Base-by-base conservation (phyloP, 2,113 vertebrate species). In the Engraulis encrasicolus region DNA sequence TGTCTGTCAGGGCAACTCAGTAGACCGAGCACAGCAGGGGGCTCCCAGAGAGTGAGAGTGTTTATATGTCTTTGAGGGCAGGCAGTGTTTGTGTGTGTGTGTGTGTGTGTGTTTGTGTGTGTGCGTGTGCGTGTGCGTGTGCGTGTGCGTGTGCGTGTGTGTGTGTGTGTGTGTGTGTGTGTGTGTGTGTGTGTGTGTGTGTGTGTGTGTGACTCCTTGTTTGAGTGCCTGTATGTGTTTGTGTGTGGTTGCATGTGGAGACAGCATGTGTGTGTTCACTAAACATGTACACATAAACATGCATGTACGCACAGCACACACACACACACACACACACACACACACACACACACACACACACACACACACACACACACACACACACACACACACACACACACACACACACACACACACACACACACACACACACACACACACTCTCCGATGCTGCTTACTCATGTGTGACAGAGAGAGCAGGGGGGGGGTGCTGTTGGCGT, bases 391-490 rank as follows among this genome's bases (percentile, higher is more conserved):
- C 50, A 50, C 45, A 81, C 82, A 50, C 50, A 61, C 34, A 31
- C n/a, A 86, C 66, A 77, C 49, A n/a, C 34, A 48, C 45, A 52
- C 50, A 52, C 37, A 82, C 0, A 81, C 49, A 52, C 37, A 82
- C 61, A 74, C 31, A 61, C 80, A 71, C 71, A 50, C 66, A 50
- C n/a, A n/a, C n/a, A n/a, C n/a, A n/a, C n/a, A n/a, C 45, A 27
- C 27, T 18, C 88, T 45, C 91, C 93, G 84, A 23, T 27, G 15
- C 90, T 11, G 81, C 87, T 91, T 91, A 92, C 89, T 88, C 90
- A 91, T 90, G 87, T 91, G 91, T 90, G 91, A 94, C 91, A 89
- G 18, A 94, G 92, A 91, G 50, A 78, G 79, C 45, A 82, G n/a
- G n/a, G n/a, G n/a, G n/a, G n/a, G n/a, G n/a, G n/a, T n/a, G n/a